These are phyloP conservation scores for Geotrypetes seraphini DNA, from an alignment of 2,797 vertebrate genomes.

Conservation along the genomic window DNA sequence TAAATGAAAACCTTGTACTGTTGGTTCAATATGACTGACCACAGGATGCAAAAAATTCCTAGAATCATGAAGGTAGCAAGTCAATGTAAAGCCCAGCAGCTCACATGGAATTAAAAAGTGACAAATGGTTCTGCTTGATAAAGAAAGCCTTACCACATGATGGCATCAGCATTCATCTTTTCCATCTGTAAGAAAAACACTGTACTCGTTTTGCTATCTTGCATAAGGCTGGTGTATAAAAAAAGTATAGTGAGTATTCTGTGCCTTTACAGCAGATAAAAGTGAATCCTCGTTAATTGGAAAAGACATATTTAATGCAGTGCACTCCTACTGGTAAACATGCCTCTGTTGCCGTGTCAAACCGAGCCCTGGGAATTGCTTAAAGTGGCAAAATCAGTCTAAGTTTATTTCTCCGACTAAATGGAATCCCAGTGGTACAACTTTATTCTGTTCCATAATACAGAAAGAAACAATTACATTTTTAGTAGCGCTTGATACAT, in stretches of 20 bases:
- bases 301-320: constrained; percentile 11
- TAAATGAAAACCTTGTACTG: too few species aligned
- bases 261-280: constrained; percentile 4
- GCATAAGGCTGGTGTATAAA: constrained; percentile 1
- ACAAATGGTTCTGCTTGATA: neutral
- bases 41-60: too few species aligned
- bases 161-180: neutral
- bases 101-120: neutral
- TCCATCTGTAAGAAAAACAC: neutral
- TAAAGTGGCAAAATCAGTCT: constrained; percentile 4
- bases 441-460: constrained; percentile 7
- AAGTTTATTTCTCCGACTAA: constrained; percentile 17
- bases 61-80: too few species aligned
- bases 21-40: too few species aligned
- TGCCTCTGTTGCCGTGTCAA: constrained; percentile 11
- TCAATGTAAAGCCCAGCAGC: neutral
- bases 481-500: neutral
- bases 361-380: constrained; percentile 20
- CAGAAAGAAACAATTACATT: constrained; percentile 9
- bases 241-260: constrained; percentile 6
- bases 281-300: constrained; percentile 2
- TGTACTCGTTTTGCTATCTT: neutral
- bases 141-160: neutral
- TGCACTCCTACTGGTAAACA: neutral
- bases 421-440: constrained; percentile 1